These are phyloP conservation scores for Neotoma lepida DNA, from an alignment of 2,113 vertebrate genomes.

Conservation along the genomic window DNA sequence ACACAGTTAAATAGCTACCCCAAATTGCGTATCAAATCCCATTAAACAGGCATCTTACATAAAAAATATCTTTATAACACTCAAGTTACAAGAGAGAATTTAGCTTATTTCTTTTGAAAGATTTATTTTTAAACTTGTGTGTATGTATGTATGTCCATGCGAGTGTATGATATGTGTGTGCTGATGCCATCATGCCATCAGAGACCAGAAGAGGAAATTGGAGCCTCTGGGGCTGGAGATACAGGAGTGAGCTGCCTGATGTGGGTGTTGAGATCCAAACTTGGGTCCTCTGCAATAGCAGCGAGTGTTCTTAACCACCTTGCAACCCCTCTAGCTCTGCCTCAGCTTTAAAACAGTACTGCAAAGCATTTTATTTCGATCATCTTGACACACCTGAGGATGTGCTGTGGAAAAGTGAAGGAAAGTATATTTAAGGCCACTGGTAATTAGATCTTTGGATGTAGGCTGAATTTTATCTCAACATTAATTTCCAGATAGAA, in stretches of 20 bases:
- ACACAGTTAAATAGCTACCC: background rate
- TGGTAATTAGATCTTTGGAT: constrained; percentile 36
- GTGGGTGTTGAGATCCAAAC: no score
- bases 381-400: background rate
- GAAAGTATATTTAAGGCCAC: background rate
- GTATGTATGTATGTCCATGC: background rate
- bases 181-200: background rate
- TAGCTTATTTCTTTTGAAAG: background rate
- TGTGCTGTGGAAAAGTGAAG: constrained; percentile 20
- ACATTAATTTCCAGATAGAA: constrained; percentile 44
- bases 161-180: background rate
- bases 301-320: background rate
- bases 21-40: background rate
- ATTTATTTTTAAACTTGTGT: background rate
- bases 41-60: constrained; percentile 17
- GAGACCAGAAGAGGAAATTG: background rate
- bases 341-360: constrained; percentile 1
- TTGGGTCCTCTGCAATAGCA: background rate
- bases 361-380: constrained; percentile 2
- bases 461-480: background rate
- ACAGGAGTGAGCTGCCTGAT: background rate
- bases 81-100: constrained; percentile 21
- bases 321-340: background rate
- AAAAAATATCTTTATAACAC: background rate
- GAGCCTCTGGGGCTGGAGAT: background rate